phyloP scores from a whole-genome alignment of 2,113 vertebrate genomes.

The Ptyas mucosa region DNA sequence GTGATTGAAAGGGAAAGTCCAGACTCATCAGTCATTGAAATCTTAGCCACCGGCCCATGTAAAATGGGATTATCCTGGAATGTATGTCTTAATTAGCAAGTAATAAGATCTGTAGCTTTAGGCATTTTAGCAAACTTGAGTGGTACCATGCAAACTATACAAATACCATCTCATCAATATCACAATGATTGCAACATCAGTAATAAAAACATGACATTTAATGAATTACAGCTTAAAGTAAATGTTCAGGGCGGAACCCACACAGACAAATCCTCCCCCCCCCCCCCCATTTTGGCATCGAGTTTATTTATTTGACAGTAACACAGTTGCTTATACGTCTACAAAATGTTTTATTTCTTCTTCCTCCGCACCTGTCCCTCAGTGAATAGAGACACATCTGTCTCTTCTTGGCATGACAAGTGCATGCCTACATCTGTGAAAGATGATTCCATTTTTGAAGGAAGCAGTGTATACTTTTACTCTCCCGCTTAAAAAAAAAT shows the following conservation, averaged over 20 bases:
- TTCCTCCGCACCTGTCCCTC: constrained; percentile 82
- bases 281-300: constrained; percentile 67
- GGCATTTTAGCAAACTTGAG: not conserved
- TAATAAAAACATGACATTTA: constrained; percentile 53
- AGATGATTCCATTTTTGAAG: constrained; percentile 78
- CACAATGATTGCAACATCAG: constrained; percentile 44
- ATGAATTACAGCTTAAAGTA: constrained; percentile 71
- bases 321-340: constrained; percentile 79
- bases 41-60: not conserved
- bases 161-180: constrained; percentile 19
- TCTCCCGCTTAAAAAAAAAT: constrained; percentile 67
- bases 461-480: constrained; percentile 74
- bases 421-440: constrained; percentile 80
- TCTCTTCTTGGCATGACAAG: constrained; percentile 83
- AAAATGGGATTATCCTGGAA: not conserved
- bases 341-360: constrained; percentile 84
- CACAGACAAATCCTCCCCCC: constrained; percentile 53
- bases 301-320: constrained; percentile 79
- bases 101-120: not conserved
- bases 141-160: not conserved
- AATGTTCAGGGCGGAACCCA: constrained; percentile 61
- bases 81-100: constrained; percentile 3
- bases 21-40: not conserved
- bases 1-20: not conserved
- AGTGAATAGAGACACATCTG: constrained; percentile 84